Evolutionary conservation across 2,888 invertebrate genomes (phyloP).

Genomic region (Azorinus chamasolen): DNA sequence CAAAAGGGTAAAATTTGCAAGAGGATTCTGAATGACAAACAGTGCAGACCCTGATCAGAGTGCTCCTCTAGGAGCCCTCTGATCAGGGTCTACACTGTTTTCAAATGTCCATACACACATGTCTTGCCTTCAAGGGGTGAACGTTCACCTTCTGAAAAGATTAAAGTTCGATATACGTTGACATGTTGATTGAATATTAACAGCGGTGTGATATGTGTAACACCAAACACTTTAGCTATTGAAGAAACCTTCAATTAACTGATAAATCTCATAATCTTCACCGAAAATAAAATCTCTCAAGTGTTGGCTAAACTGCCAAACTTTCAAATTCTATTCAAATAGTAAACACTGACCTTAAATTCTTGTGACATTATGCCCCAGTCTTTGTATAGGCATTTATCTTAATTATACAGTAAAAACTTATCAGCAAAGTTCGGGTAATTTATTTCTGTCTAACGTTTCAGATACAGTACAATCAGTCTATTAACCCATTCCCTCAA

Average conservation of each 20-base stretch:
- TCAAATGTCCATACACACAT: not conserved
- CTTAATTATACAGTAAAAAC: no score
- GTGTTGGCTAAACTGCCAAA: conserved; percentile 36
- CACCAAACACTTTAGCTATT: conserved; percentile 17
- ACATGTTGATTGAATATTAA: not conserved
- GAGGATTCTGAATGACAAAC: no score
- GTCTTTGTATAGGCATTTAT: no score
- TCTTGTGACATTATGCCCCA: no score
- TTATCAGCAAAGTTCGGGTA: no score
- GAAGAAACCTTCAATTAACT: conserved; percentile 45
- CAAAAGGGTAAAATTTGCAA: no score
- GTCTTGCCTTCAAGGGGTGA: no score
- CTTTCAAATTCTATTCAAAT: conserved; percentile 25
- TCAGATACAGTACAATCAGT: no score
- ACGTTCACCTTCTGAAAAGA: no score
- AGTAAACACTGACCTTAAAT: conserved; percentile 11
- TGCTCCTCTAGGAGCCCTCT: not conserved
- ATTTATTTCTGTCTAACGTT: no score
- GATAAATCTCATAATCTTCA: conserved; percentile 41
- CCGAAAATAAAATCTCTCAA: conserved; percentile 11
- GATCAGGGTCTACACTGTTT: conserved; percentile 3
- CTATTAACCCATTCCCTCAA: no score
- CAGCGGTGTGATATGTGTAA: conserved; percentile 4
- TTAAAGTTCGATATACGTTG: no score
- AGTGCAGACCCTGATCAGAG: conserved; percentile 1